phyloP scores from a whole-genome alignment of 2,113 vertebrate species.

The Myotis davidii region DNA sequence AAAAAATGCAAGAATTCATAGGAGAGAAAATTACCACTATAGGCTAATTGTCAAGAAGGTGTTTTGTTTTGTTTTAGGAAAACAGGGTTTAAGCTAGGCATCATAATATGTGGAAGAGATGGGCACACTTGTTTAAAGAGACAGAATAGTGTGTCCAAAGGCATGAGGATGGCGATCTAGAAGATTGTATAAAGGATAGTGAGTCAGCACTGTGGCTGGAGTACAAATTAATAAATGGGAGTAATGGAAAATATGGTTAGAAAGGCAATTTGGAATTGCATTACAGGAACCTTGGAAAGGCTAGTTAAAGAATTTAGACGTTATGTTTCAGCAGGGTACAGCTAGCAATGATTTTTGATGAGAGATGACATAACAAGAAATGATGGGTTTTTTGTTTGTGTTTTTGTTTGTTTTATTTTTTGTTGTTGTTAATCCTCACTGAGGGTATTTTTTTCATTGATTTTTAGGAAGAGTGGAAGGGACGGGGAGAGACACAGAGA shows the following conservation, averaged over 20 bases:
- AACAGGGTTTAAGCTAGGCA: background rate
- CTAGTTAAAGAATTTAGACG: background rate
- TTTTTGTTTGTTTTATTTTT: too few species aligned
- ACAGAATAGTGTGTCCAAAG: background rate
- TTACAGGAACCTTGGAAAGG: background rate
- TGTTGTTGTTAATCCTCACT: too few species aligned
- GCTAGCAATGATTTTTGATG: background rate
- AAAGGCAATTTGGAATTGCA: background rate
- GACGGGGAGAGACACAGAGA: background rate
- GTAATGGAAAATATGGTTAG: background rate
- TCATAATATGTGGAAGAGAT: background rate
- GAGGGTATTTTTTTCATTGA: background rate
- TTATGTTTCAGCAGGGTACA: background rate
- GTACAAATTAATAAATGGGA: background rate
- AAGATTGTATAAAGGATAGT: background rate
- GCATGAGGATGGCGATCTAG: background rate
- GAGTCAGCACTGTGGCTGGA: background rate
- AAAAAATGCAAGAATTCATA: background rate
- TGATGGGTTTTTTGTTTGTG: too few species aligned
- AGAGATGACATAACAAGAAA: constrained; percentile 8
- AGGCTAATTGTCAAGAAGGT: background rate
- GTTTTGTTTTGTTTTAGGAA: background rate
- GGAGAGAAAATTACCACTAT: background rate
- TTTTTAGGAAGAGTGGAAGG: background rate
- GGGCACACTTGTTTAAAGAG: background rate